These are phyloP conservation scores for Hestina assimilis DNA, from an alignment of 1,140 invertebrate genomes.

Conservation along the genomic window DNA sequence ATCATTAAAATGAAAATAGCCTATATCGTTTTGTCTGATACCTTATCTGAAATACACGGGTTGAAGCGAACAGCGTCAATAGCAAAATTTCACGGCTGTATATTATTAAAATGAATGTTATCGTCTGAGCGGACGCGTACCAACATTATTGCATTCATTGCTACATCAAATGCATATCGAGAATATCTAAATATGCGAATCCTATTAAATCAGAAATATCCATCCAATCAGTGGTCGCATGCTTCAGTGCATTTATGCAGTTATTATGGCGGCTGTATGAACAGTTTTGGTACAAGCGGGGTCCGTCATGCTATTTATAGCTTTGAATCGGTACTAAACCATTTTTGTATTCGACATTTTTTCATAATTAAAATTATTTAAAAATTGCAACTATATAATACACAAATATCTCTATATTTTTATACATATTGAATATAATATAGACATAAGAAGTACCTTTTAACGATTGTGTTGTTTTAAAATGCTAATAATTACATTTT, in stretches of 20 bases:
- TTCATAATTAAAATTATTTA: too few species aligned
- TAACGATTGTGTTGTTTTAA: too few species aligned
- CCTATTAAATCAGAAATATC: conserved; percentile 68
- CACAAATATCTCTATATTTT: too few species aligned
- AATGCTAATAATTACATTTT: too few species aligned
- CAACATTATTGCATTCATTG: conserved; percentile 5
- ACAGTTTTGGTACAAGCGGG: conserved; percentile 10
- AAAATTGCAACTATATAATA: too few species aligned
- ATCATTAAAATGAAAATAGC: conserved; percentile 12
- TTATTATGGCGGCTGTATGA: conserved; percentile 39
- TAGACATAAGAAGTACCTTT: too few species aligned
- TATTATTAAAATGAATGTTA: conserved; percentile 12
- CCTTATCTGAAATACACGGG: not conserved
- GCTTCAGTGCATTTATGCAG: conserved; percentile 55
- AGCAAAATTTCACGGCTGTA: conserved; percentile 3
- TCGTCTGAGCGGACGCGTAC: conserved; percentile 3
- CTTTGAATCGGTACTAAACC: not conserved
- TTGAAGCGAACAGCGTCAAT: not conserved
- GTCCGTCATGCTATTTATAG: conserved; percentile 1
- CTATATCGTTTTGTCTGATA: not conserved
- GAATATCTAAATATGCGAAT: conserved; percentile 60
- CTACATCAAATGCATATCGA: conserved; percentile 29
- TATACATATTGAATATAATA: too few species aligned
- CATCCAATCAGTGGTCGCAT: conserved; percentile 58
- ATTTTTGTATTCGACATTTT: too few species aligned